These are phyloP conservation scores for Tipula lateralis DNA, from an alignment of 2,888 invertebrate species.

Conservation along the genomic window DNA sequence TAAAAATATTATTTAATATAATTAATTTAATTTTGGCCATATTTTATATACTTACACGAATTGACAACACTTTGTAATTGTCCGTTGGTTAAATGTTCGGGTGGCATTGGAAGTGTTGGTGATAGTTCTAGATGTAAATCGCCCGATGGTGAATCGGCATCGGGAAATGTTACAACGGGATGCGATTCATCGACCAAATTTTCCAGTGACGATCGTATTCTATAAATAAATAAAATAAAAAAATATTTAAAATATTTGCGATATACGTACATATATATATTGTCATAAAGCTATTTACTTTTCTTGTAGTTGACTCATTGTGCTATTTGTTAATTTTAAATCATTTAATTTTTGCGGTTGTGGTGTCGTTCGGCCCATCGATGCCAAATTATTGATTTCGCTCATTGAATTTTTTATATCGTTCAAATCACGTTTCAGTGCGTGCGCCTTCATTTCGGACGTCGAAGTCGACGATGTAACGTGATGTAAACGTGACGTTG, in stretches of 20 bases:
- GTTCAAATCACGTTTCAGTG: conserved; percentile 71
- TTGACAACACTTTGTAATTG: conserved; percentile 40
- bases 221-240: conserved; percentile 42
- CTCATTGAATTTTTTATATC: conserved; percentile 71
- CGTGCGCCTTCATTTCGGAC: conserved; percentile 75
- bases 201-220: conserved; percentile 70
- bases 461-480: conserved; percentile 50
- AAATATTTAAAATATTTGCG: conserved; percentile 26
- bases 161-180: conserved; percentile 76
- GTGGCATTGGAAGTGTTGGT: conserved; percentile 40
- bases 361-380: conserved; percentile 39
- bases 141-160: conserved; percentile 64
- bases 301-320: conserved; percentile 37
- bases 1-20: conserved; percentile 35
- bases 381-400: conserved; percentile 72
- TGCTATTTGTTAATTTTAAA: conserved; percentile 35
- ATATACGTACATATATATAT: background rate
- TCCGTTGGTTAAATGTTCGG: conserved; percentile 49
- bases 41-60: background rate
- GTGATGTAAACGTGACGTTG: conserved; percentile 51
- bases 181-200: conserved; percentile 66
- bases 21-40: background rate
- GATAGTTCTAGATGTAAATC: conserved; percentile 48
- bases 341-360: conserved; percentile 34
- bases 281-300: conserved; percentile 31